Base-by-base conservation (phyloP, 2,888 invertebrate genomes). In the Lymantria monacha region DNA sequence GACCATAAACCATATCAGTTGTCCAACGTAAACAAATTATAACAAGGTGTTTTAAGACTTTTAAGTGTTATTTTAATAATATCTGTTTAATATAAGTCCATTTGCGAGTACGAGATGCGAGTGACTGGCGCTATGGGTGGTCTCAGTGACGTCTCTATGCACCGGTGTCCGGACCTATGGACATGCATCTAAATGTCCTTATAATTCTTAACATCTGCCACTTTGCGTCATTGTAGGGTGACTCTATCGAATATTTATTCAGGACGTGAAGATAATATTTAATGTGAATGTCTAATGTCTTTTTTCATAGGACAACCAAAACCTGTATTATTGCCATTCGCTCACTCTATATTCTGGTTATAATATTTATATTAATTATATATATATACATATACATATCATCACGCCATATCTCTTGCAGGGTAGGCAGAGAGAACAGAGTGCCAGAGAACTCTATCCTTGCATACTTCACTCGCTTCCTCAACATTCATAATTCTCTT, bases 121-220 rank as follows among this genome's bases (percentile, higher is more conserved):
- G 60, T 50, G 54, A 70, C 60, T 69, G 70, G 75, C 75, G 45
- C 66, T 57, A 77, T 89, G 87, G 89, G 89, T 85, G 89, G 89
- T 85, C 87, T 54, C 50, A 31, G 70, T 85, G 84, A 87, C 82
- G 79, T 81, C 87, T 88, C 84, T 87, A 87, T 89, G 81, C 62
- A 66, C 69, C 66, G 67, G 42, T 62, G 69, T 59, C 61, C 59
- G 57, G 57, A 62, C 60, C 59, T 72, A 76, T 79, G 81, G 79
- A 78, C 81, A 79, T 74, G 82, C 81, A 81, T 83, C 78, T 85
- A 85, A 84, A 87, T 85, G 80, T 83, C 82, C 86, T 83, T 87
- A 85, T 88, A 85, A 87, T 86, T 86, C 83, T 80, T 78, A 79
- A 84, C 85, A 86, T 83, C 80, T 83, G 87, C 85, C 80, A 83